Evolutionary conservation across 53 echinoderm and acorn worm genomes (phyloP).

Genomic region (Pentamera pediparva): DNA sequence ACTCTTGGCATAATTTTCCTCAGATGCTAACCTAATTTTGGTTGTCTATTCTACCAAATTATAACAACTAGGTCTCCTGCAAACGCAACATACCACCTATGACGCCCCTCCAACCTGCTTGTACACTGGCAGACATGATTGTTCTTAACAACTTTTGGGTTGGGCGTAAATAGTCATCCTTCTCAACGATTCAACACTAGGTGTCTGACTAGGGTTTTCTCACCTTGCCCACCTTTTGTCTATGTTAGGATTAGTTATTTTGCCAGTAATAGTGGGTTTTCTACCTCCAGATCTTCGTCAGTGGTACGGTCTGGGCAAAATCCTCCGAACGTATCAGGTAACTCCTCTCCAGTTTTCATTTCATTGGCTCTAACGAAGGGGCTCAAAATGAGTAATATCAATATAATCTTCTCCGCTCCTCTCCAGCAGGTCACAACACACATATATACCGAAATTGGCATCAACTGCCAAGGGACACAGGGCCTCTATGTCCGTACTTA

Average conservation of each 20-base stretch:
- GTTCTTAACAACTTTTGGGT: no score
- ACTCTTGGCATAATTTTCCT: no score
- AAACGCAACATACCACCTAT: no score
- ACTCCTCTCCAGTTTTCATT: not conserved
- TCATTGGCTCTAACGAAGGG: not conserved
- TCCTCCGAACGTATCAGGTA: not conserved
- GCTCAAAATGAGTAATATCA: not conserved
- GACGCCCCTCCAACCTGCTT: no score
- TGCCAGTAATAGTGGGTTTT: not conserved
- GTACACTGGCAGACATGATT: no score
- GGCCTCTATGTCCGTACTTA: slow-evolving; percentile 8
- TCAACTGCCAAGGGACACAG: slow-evolving; percentile 2
- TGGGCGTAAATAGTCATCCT: not conserved
- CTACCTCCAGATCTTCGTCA: not conserved
- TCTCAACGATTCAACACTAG: not conserved
- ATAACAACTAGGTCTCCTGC: no score
- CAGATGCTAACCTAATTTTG: no score
- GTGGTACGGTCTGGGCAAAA: not conserved
- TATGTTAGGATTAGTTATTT: not conserved
- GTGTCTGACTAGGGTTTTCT: not conserved
- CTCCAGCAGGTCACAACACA: slow-evolving; percentile 10
- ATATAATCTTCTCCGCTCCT: not conserved
- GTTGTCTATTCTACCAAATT: no score
- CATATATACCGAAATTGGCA: slow-evolving; percentile 7
- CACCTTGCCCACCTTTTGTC: not conserved